Base-by-base conservation (phyloP, 2,797 vertebrate species). In the Choloepus didactylus region DNA sequence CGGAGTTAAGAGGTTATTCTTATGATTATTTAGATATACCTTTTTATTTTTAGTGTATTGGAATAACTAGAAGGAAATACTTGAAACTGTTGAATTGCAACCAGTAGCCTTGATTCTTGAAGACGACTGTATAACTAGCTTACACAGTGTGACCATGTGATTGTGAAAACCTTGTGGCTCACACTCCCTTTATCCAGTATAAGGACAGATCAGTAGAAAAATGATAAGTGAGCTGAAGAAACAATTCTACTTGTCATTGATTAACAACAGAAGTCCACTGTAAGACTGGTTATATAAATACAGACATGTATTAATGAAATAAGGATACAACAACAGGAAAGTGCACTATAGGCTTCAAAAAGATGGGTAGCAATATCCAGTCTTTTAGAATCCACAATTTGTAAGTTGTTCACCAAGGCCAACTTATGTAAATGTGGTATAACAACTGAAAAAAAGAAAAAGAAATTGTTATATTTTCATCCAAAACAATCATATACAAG, bases 291-390 rank as follows among this genome's bases (percentile, higher is more conserved):
- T 27, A 70, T 38, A 76, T 54, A 66, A 88, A 81, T 59, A 51
- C 0, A 86, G 82, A 73, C 0, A 62, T 56, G 73, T 7, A 77
- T 84, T 31, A 90, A 29, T 15, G 6, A 81, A 90, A 72, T 62
- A 99, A 99, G 99, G 99, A 99, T 99, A 99, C 99, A 99, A 97
- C 99, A 99, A 98, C 99, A 99, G 98, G 99, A 99, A 94, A 99
- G 99, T 91, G 99, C 99, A 89, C 99, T 99, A 98, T 99, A 99
- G 97, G 99, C 99, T 98, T 99, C 99, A 93, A 99, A 99, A 95
- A 99, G 98, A 98, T 99, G 99, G 16, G 99, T 99, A 41, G 99
- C 99, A 2, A 99, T 99, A 97, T 99, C 99, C 95, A 99, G 98
- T 97, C 99, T 98, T 98, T 99, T 99, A 89, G 97, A 99, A 97